Percentiles rank a stretch among this genome's conserved stretches.
Conservation (phyloP, 2,888 invertebrate genomes). For the Andrena marginata region DNA sequence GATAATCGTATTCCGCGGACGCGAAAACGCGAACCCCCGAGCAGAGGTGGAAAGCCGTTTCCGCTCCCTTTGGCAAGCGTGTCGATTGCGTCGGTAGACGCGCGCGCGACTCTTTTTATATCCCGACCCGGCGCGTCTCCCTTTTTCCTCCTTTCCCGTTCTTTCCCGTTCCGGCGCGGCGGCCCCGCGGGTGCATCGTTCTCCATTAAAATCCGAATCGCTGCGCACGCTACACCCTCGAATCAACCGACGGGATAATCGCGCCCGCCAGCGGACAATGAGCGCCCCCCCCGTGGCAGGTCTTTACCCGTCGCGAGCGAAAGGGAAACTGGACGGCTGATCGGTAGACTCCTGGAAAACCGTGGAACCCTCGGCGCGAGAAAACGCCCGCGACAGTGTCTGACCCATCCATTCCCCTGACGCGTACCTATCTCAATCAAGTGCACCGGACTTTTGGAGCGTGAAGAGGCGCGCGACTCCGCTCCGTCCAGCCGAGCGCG, state of each 20-base stretch:
- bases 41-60: conserved; percentile 42
- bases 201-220: conserved; percentile 16
- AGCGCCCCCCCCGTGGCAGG: background rate
- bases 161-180: background rate
- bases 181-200: background rate
- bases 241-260: conserved; percentile 11
- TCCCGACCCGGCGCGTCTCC: conserved; percentile 28
- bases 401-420: background rate
- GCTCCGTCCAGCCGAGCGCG: conserved; percentile 48
- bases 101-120: conserved; percentile 44
- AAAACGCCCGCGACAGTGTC: background rate
- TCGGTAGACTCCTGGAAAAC: background rate
- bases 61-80: conserved; percentile 59
- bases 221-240: conserved; percentile 5
- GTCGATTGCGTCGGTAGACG: conserved; percentile 44
- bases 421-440: conserved; percentile 12
- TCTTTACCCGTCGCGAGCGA: background rate
- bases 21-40: conserved; percentile 6
- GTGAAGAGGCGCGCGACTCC: conserved; percentile 54
- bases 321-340: background rate
- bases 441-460: conserved; percentile 53
- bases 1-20: conserved; percentile 9
- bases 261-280: conserved; percentile 1
- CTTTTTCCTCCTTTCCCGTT: conserved; percentile 1
- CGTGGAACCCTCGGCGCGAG: background rate